Percentiles rank a stretch among this genome's conserved stretches.
These are phyloP conservation scores for Brachionichthys hirsutus DNA, from an alignment of 2,113 vertebrate genomes.

Conservation along the genomic window DNA sequence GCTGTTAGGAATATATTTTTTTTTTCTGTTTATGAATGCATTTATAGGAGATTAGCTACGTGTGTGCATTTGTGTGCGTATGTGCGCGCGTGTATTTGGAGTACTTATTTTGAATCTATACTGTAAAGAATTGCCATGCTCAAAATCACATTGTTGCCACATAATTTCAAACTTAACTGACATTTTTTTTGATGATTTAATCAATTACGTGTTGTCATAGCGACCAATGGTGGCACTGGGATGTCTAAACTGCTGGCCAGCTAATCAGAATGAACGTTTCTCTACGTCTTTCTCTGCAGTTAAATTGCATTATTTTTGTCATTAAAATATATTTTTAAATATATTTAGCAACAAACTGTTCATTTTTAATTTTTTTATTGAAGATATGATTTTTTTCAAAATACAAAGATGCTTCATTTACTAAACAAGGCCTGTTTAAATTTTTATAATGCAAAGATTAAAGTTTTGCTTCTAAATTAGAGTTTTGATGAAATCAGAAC, in stretches of 20 bases:
- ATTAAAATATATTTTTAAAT: slow-evolving; percentile 51
- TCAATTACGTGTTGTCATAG: slow-evolving; percentile 7
- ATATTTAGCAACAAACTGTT: slow-evolving; percentile 28
- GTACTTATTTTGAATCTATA: not conserved
- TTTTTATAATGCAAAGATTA: too few species aligned
- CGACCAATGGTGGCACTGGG: slow-evolving; percentile 4
- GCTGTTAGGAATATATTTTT: too few species aligned
- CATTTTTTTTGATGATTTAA: not conserved
- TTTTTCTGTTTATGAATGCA: too few species aligned
- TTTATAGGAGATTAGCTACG: too few species aligned
- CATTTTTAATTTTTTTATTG: slow-evolving; percentile 50
- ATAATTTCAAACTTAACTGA: not conserved
- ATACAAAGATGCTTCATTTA: not conserved
- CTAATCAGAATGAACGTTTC: slow-evolving; percentile 1
- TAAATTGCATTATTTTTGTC: slow-evolving; percentile 34
- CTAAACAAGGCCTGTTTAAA: not conserved
- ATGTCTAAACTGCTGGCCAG: slow-evolving; percentile 7
- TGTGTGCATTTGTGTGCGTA: not conserved
- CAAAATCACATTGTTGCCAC: not conserved
- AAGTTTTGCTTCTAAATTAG: too few species aligned
- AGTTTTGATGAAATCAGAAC: too few species aligned
- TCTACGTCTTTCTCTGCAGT: too few species aligned
- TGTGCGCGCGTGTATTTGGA: slow-evolving; percentile 32
- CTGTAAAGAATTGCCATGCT: slow-evolving; percentile 26
- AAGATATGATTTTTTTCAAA: slow-evolving; percentile 35